phyloP scores from a whole-genome alignment of 2,888 invertebrate species.

The Drosophila prostipennis region DNA sequence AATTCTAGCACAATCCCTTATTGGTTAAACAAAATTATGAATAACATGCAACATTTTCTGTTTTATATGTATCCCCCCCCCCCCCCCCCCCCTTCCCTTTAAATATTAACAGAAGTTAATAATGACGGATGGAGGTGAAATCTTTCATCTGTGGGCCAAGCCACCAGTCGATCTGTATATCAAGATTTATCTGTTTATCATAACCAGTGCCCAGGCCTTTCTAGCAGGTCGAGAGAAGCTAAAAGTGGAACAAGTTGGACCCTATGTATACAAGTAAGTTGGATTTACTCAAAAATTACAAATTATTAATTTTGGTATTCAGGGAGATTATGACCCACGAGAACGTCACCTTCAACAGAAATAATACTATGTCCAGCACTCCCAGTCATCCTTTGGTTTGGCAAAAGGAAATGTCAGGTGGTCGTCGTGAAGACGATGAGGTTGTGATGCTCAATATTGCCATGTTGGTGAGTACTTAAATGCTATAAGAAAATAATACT shows the following conservation, averaged over 20 bases:
- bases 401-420: slow-evolving; percentile 91
- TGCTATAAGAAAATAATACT: no score
- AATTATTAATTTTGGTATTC: slow-evolving; percentile 49
- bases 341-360: slow-evolving; percentile 89
- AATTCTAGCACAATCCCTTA: no score
- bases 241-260: slow-evolving; percentile 91
- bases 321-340: slow-evolving; percentile 90
- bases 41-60: no score
- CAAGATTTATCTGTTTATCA: slow-evolving; percentile 92
- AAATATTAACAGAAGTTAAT: slow-evolving; percentile 87
- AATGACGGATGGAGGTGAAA: slow-evolving; percentile 91
- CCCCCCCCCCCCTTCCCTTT: no score
- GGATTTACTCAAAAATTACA: background rate
- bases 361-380: slow-evolving; percentile 89
- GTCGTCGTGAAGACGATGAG: slow-evolving; percentile 89
- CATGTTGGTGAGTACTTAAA: slow-evolving; percentile 88
- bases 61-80: no score
- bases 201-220: slow-evolving; percentile 92
- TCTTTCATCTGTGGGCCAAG: slow-evolving; percentile 92
- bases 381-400: slow-evolving; percentile 91
- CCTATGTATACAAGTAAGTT: slow-evolving; percentile 94
- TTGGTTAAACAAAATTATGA: no score
- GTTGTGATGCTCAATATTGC: slow-evolving; percentile 93
- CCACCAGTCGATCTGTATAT: slow-evolving; percentile 92
- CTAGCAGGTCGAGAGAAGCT: slow-evolving; percentile 90